A percentile compares a stretch with the other conserved stretches of the same genome.
These are phyloP conservation scores for Apostichopus parvimensis DNA, from an alignment of 35 echinoderm and acorn worm genomes.

Conservation along the genomic window DNA sequence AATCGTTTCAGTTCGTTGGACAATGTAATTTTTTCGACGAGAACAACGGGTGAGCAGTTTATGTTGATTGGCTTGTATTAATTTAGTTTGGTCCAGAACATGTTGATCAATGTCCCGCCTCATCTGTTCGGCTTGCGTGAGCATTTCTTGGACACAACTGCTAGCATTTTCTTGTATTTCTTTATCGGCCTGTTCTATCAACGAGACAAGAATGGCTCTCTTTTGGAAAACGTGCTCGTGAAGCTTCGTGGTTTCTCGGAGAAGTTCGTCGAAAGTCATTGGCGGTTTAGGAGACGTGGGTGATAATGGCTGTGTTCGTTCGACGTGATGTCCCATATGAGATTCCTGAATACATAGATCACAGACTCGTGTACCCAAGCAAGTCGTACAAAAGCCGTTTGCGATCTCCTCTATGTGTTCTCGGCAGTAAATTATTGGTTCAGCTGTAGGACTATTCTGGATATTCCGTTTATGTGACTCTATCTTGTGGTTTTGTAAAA, in stretches of 20 bases:
- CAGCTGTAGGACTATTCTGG: neutral
- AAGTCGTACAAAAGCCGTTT: neutral
- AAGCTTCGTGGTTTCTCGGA: neutral
- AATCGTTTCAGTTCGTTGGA: neutral
- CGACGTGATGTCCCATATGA: neutral
- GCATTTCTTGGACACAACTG: neutral
- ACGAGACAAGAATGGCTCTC: neutral
- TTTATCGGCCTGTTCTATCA: neutral
- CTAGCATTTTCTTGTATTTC: constrained; percentile 16
- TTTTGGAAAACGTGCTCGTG: neutral
- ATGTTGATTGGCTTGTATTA: neutral
- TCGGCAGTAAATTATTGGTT: neutral
- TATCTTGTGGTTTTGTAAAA: neutral
- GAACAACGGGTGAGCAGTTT: neutral
- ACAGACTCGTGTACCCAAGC: neutral
- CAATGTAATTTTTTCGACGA: neutral
- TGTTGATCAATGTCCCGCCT: constrained; percentile 22
- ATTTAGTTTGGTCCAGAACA: neutral
- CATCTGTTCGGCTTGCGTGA: constrained; percentile 14
- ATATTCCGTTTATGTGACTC: neutral
- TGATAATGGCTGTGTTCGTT: neutral
- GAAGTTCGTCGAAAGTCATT: neutral
- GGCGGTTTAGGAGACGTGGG: neutral
- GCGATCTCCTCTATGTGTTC: neutral
- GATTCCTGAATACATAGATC: neutral